Evolutionary conservation across 2,797 vertebrate genomes (phyloP).

Genomic region (Tolypeutes matacus): DNA sequence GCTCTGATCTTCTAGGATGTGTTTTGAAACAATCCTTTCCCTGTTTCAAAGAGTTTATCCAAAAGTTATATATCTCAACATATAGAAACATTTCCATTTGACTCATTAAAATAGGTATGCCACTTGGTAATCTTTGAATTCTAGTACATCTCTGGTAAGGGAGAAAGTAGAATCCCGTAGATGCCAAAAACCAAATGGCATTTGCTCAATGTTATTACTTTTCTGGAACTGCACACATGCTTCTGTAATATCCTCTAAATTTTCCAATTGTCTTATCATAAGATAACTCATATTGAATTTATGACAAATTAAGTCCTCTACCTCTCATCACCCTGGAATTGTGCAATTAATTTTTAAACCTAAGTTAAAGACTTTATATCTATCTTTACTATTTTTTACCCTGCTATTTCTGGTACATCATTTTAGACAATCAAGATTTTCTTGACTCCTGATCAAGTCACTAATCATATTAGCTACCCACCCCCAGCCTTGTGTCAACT

Average conservation of each 20-base stretch:
- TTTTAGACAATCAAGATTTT: slow-evolving; percentile 58
- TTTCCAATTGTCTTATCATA: slow-evolving; percentile 31
- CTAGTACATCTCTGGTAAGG: neutral
- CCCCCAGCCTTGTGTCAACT: slow-evolving; percentile 55
- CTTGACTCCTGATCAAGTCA: slow-evolving; percentile 67
- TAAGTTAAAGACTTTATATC: slow-evolving; percentile 71
- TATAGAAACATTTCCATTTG: slow-evolving; percentile 64
- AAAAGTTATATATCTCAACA: slow-evolving; percentile 36
- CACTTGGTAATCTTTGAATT: neutral
- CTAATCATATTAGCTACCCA: slow-evolving; percentile 69
- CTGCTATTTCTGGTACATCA: slow-evolving; percentile 68
- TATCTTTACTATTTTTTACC: slow-evolving; percentile 66
- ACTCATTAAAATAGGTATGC: slow-evolving; percentile 53
- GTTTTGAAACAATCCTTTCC: slow-evolving; percentile 41
- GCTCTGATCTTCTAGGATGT: neutral
- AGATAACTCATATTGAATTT: slow-evolving; percentile 12
- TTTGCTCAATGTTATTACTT: neutral
- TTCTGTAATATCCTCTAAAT: neutral
- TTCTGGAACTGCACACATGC: neutral
- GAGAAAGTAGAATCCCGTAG: neutral
- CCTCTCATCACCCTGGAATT: slow-evolving; percentile 49
- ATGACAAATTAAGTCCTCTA: slow-evolving; percentile 60
- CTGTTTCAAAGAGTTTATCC: slow-evolving; percentile 26
- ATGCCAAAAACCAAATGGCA: neutral
- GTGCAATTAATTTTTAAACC: slow-evolving; percentile 66